Percentiles rank a stretch among this genome's conserved stretches.
Conservation (phyloP, 2,797 vertebrate species). For the Darevskia nairensis region DNA sequence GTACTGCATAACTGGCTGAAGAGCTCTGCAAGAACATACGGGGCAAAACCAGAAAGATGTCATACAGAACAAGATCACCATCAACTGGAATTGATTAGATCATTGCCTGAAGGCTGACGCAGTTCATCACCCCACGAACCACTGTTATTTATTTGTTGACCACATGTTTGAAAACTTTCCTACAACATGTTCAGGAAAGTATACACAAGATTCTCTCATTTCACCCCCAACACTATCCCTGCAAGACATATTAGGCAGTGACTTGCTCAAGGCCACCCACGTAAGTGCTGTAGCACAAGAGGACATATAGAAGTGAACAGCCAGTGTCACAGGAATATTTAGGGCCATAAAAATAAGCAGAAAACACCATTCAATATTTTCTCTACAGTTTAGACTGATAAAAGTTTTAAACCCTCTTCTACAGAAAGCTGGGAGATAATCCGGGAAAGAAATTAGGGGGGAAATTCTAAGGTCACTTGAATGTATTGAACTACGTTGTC, state of each 20-base stretch:
- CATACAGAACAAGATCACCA: not conserved
- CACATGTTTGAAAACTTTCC: not conserved
- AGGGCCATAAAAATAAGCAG: not conserved
- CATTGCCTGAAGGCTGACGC: not conserved
- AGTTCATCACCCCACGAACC: conserved; percentile 8
- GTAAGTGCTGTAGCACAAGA: not conserved
- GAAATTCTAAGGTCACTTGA: not conserved
- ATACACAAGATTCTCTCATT: not conserved
- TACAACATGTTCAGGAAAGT: not conserved
- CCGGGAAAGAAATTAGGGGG: not conserved
- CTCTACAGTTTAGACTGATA: not conserved
- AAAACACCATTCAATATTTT: not conserved
- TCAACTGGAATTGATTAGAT: not conserved
- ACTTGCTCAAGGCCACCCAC: not conserved
- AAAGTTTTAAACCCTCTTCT: not conserved
- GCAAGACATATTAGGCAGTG: not conserved
- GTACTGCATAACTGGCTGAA: not conserved
- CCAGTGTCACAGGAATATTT: not conserved
- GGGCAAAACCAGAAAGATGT: not conserved
- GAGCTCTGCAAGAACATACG: not conserved
- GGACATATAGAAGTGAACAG: not conserved
- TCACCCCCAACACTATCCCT: not conserved
- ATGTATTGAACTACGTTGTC: not conserved
- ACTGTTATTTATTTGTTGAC: not conserved
- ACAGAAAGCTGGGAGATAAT: not conserved